Base-by-base conservation (phyloP, 1,140 invertebrate species). In the Agraylea sexmaculata region DNA sequence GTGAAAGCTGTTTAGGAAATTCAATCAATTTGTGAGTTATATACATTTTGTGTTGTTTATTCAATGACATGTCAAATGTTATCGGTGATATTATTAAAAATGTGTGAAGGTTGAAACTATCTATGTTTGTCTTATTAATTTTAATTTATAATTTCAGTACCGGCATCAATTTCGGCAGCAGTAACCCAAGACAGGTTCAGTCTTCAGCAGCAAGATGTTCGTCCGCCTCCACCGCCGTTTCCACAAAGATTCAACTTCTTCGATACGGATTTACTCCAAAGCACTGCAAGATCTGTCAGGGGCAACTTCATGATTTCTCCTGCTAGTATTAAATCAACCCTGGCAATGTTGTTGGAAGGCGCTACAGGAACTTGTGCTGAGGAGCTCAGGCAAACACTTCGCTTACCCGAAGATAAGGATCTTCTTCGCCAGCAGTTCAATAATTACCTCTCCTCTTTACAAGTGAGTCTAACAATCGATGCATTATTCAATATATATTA, bases 281-380 rank as follows among this genome's bases (percentile, higher is more conserved):
- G 54, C 36, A 46, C 53, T 0, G 55, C 57, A 11, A 57, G 62
- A 40, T 53, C 56, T 11, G 53, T 48, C n/a, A 32, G 11, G 12
- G 70, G 68, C 12, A 83, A 83, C 56, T 55, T 80, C 12, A 66
- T 83, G 47, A 51, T 80, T 4, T 80, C 80, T 7, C 77, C 82
- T 4, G 66, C 71, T 16, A 82, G 77, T 54, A 68, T 82, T 16
- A 78, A 78, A 55, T 61, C 68, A 0, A 70, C 69, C 1, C 52
- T 84, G 25, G 71, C 69, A 2, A 74, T 80, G 69, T 49, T 79
- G 15, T 55, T 73, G 20, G 77, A 79, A 55, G 80, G 71, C 17
- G 68, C 79, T 1, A 50, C 48, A 16, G 74, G 73, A 8, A 50
- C 55, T 1, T 75, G 76, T 7, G 69, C 66, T 13, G 48, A 60